Evolutionary conservation across 2,797 vertebrate species (phyloP).

Genomic region (Sebastes glaucus): DNA sequence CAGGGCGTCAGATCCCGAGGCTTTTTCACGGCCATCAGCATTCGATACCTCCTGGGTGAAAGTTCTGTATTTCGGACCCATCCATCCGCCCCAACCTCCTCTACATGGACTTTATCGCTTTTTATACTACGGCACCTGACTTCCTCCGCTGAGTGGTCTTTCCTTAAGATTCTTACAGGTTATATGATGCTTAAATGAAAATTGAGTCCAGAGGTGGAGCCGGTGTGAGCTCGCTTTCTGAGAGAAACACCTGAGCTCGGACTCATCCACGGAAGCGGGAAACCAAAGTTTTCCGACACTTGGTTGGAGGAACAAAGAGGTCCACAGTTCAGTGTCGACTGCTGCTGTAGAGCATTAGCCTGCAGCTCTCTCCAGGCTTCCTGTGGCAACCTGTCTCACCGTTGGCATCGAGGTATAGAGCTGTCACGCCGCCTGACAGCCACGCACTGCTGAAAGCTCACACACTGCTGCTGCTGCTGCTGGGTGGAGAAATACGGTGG

Average conservation of each 20-base stretch:
- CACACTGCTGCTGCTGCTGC: conserved; percentile 1
- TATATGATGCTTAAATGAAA: not conserved
- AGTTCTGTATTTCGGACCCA: no score
- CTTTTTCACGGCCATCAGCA: no score
- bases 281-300: conserved; percentile 27
- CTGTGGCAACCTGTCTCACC: conserved; percentile 54
- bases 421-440: conserved; percentile 60
- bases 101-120: no score
- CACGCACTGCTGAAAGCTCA: conserved; percentile 1
- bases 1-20: no score
- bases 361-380: conserved; percentile 61
- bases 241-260: not conserved
- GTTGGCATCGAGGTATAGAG: conserved; percentile 55
- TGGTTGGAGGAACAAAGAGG: conserved; percentile 28
- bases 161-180: not conserved
- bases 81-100: no score
- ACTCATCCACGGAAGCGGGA: conserved; percentile 9
- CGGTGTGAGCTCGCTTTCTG: not conserved
- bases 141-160: not conserved
- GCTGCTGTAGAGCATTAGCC: conserved; percentile 57
- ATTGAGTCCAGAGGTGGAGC: not conserved
- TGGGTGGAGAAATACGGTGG: not conserved
- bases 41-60: no score
- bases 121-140: no score
- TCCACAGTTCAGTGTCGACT: conserved; percentile 24